These are phyloP conservation scores for Hiodon tergisus DNA, from an alignment of 2,113 vertebrate genomes.

Conservation along the genomic window DNA sequence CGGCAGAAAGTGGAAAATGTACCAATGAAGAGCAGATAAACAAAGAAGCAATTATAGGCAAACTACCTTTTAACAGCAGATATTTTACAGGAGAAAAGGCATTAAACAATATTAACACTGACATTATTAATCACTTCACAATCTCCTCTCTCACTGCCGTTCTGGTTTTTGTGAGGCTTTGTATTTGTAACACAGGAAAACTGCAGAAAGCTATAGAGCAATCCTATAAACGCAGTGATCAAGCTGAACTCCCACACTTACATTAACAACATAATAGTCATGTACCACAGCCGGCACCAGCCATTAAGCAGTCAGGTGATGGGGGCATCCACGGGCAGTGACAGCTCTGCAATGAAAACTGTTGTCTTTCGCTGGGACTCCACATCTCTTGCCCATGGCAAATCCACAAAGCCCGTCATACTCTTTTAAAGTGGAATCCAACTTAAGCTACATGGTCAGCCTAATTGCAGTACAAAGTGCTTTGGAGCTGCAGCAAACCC, in stretches of 20 bases:
- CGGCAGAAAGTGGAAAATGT: no score
- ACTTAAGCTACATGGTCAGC: conserved; percentile 31
- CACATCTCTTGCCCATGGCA: conserved; percentile 24
- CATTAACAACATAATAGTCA: conserved; percentile 8
- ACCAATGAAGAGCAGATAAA: no score
- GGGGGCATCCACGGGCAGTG: conserved; percentile 1
- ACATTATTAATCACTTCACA: no score
- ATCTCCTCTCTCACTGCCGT: no score
- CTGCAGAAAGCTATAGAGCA: not conserved
- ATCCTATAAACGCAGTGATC: not conserved
- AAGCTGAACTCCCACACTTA: conserved; percentile 47
- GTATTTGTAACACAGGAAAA: conserved; percentile 1
- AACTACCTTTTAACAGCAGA: no score
- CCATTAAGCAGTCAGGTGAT: conserved; percentile 3
- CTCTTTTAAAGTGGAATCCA: conserved; percentile 26
- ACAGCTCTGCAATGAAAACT: conserved; percentile 22
- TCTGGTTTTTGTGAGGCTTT: no score
- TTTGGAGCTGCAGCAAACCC: conserved; percentile 32
- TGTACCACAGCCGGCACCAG: not conserved
- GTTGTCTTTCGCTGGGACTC: conserved; percentile 31
- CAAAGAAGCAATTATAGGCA: no score
- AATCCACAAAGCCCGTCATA: conserved; percentile 23
- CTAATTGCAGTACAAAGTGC: conserved; percentile 36
- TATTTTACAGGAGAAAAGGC: no score
- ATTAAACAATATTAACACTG: no score